Evolutionary conservation across 2,797 vertebrate species (phyloP).

Genomic region (Austrolebias charrua): DNA sequence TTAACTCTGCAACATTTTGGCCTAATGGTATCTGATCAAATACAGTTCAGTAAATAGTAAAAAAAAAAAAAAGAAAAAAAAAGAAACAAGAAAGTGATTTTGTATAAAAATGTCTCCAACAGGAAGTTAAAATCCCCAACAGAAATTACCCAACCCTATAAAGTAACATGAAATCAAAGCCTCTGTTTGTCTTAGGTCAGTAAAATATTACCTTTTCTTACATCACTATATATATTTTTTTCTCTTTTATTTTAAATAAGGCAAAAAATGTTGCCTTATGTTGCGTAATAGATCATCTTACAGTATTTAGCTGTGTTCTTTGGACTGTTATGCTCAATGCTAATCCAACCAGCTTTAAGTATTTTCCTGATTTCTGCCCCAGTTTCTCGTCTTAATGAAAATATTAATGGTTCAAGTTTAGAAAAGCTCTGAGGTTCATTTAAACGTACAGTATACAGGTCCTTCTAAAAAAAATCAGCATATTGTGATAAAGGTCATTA

Average conservation of each 20-base stretch:
- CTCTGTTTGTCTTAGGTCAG: neutral
- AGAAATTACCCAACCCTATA: neutral
- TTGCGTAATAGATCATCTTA: neutral
- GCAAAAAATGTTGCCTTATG: slow-evolving; percentile 12
- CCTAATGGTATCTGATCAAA: neutral
- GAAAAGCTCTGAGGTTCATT: slow-evolving; percentile 32
- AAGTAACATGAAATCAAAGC: neutral
- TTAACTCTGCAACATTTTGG: neutral
- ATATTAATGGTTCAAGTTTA: slow-evolving; percentile 34
- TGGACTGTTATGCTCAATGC: slow-evolving; percentile 5
- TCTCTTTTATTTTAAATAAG: slow-evolving; percentile 5
- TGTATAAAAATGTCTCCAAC: neutral
- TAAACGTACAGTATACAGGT: too few species aligned
- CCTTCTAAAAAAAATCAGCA: too few species aligned
- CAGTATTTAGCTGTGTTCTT: slow-evolving; percentile 11
- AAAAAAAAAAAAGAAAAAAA: neutral
- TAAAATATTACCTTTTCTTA: slow-evolving; percentile 4
- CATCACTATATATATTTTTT: neutral
- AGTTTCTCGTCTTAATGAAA: slow-evolving; percentile 40
- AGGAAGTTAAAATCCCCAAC: neutral
- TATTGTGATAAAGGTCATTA: too few species aligned
- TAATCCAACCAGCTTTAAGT: slow-evolving; percentile 26
- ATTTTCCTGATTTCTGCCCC: slow-evolving; percentile 33
- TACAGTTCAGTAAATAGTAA: neutral
- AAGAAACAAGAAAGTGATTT: neutral